These are phyloP conservation scores for Hydrochoerus hydrochaeris DNA, from an alignment of 2,113 vertebrate genomes.

Conservation along the genomic window DNA sequence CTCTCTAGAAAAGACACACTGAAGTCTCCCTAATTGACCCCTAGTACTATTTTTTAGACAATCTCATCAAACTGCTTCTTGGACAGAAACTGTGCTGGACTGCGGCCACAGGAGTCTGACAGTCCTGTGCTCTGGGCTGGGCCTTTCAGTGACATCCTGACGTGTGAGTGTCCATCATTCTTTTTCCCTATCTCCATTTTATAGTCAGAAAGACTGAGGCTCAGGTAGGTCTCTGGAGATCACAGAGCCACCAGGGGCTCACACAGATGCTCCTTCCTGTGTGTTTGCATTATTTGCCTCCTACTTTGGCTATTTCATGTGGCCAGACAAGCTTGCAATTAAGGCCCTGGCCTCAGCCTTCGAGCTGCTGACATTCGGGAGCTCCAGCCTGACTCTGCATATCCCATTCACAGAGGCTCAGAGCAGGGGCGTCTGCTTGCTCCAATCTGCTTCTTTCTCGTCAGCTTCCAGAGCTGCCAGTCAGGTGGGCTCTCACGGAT, in stretches of 20 bases:
- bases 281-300: neutral
- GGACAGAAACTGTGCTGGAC: neutral
- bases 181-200: neutral
- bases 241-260: neutral
- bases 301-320: neutral
- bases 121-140: neutral
- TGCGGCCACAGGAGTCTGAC: neutral
- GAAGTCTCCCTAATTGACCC: neutral
- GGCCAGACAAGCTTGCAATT: neutral
- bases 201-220: neutral
- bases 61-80: neutral
- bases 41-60: neutral
- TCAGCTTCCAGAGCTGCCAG: neutral
- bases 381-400: neutral
- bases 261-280: neutral
- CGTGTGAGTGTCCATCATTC: fast-evolving
- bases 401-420: fast-evolving
- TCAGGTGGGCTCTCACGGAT: constrained; percentile 28
- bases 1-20: neutral
- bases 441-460: neutral
- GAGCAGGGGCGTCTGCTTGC: neutral
- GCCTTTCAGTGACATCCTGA: neutral
- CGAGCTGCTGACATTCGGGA: neutral
- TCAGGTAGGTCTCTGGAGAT: neutral
- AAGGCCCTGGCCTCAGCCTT: neutral